Conservation (phyloP, 2,113 vertebrate genomes). For the Ochotona princeps region DNA sequence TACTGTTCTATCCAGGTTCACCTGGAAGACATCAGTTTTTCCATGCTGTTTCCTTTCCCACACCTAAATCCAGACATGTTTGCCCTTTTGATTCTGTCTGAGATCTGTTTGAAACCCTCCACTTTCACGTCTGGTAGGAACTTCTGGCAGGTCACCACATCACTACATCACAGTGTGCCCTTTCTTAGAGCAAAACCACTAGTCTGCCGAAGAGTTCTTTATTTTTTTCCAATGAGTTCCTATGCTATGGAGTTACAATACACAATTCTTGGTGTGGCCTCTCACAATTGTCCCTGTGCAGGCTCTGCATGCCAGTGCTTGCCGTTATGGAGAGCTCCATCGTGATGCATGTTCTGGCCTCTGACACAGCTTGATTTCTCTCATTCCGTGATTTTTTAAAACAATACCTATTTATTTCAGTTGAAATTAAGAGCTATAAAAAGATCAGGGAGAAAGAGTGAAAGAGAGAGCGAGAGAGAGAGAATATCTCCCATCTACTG, state of each 20-base stretch:
- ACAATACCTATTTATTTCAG: too few species aligned
- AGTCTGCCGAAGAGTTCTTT: background rate
- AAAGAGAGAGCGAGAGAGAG: too few species aligned
- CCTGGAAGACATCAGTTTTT: background rate
- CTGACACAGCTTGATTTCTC: background rate
- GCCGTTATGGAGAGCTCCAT: background rate
- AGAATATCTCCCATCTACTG: too few species aligned
- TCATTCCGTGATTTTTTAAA: background rate
- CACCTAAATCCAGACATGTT: background rate
- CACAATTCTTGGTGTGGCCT: background rate
- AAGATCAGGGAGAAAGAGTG: too few species aligned
- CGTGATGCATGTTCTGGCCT: background rate
- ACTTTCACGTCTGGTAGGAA: background rate
- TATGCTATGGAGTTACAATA: background rate
- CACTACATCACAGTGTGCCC: background rate
- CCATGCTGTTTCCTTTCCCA: background rate
- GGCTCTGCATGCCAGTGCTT: background rate
- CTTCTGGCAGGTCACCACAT: background rate
- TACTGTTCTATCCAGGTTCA: background rate
- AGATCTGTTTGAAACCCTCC: conserved; percentile 18
- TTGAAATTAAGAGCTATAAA: too few species aligned
- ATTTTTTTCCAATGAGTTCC: background rate
- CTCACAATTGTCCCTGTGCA: background rate
- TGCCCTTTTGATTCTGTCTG: conserved; percentile 4
- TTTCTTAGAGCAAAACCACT: background rate